These are phyloP conservation scores for Sebastiscus tertius DNA, from an alignment of 2,797 vertebrate genomes.

Conservation along the genomic window DNA sequence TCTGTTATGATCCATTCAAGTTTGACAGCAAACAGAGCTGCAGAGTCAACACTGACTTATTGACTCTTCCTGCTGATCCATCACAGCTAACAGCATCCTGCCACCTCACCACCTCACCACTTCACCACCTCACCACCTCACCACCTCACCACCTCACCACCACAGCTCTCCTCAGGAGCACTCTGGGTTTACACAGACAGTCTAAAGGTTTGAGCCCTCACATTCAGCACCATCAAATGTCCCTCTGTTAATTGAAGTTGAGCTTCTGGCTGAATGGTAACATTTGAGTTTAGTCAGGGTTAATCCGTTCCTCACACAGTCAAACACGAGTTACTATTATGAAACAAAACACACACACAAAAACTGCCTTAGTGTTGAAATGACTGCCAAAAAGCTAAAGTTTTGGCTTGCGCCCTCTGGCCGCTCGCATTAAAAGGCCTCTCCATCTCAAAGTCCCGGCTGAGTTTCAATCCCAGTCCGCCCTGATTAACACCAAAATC, in stretches of 20 bases:
- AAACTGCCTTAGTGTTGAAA: too few species aligned
- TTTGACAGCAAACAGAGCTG: constrained; percentile 45
- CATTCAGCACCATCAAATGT: not conserved
- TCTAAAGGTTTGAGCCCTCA: not conserved
- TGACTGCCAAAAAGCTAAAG: too few species aligned
- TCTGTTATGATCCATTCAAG: constrained; percentile 32
- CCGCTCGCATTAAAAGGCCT: too few species aligned
- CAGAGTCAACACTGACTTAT: constrained; percentile 38
- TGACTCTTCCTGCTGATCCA: constrained; percentile 33
- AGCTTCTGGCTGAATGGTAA: not conserved
- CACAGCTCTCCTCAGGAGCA: not conserved
- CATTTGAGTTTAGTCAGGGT: too few species aligned
- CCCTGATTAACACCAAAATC: not conserved
- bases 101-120: not conserved
- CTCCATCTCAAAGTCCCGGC: too few species aligned
- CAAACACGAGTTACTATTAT: too few species aligned
- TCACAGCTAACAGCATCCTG: not conserved
- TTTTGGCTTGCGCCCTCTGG: too few species aligned
- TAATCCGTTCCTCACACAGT: too few species aligned
- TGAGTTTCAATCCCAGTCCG: too few species aligned
- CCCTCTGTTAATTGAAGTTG: not conserved
- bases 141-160: not conserved
- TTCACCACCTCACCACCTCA: not conserved
- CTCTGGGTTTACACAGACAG: not conserved
- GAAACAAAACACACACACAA: too few species aligned